Base-by-base conservation (phyloP, 2,113 vertebrate species). In the Silurus meridionalis region DNA sequence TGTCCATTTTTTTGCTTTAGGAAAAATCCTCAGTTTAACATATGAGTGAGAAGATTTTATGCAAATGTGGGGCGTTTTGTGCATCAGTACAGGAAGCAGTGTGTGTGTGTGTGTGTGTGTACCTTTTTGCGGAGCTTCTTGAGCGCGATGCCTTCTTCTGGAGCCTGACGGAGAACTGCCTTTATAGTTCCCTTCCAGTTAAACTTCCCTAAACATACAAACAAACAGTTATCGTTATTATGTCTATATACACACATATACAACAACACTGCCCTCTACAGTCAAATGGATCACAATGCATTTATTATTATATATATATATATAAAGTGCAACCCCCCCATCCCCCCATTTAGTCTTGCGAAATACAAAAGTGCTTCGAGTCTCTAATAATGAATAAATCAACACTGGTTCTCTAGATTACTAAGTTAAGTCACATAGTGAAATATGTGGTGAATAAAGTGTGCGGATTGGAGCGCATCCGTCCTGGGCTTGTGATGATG, bases 141-240 rank as follows among this genome's bases (percentile, higher is more conserved):
- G 80, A 99, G 7, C 1, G 96, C 82, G 53, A 99, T 91, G 86
- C 98, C 97, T 1, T 98, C 96, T 82, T 98, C 97, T 28, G 96
- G 95, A 81, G 96, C 94, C 37, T 96, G 94, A 86, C 87, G 96
- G 85, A 99, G 92, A 85, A 97, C 87, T 0, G 97, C 96, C 91
- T 95, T 97, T 88, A 99, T 99, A 0, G 96, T 99, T 88, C 96
- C 97, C 66, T 98, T 99, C 98, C 98, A 99, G 91, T 97, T 98
- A 93, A 99, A 99, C 96, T 97, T 99, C 48, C 95, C 97, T 99
- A 61, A 19, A 84, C n/a, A 74, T 6, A 23, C 21, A 74, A n/a
- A 64, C 79, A 82, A 19, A 8, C 21, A 55, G 2, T 37, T 37
- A 37, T 37, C 37, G 37, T 37, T 37, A 37, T 37, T 37, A 37